Conservation (phyloP, 1,140 invertebrate genomes). For the Drosophila baimaii region DNA sequence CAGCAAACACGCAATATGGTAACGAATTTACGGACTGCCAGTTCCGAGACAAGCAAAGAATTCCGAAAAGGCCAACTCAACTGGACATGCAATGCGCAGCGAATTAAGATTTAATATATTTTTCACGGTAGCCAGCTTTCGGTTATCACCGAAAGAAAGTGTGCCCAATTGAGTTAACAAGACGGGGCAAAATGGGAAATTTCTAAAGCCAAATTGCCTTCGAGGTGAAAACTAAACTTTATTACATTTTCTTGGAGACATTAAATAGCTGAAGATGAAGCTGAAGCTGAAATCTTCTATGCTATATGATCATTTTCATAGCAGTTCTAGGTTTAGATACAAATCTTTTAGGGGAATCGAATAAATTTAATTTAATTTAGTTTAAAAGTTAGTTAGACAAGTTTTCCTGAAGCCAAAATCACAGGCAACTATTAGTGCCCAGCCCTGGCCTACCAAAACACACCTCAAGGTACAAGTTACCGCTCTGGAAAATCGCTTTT, state of each 20-base stretch:
- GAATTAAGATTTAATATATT: constrained; percentile 9
- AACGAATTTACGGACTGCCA: constrained; percentile 10
- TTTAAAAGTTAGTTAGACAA: too few relatives aligned
- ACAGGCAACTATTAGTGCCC: background rate
- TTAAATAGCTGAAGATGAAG: background rate
- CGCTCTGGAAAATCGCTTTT: constrained; percentile 36
- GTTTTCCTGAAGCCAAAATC: background rate
- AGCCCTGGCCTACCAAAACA: constrained; percentile 30
- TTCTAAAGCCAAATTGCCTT: background rate
- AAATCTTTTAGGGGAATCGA: background rate
- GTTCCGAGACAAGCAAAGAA: constrained; percentile 18
- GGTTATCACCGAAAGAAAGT: constrained; percentile 40
- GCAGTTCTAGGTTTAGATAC: too few relatives aligned
- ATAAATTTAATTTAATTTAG: too few relatives aligned
- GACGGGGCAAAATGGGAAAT: constrained; percentile 14
- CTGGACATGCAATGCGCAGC: constrained; percentile 26
- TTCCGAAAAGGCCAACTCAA: constrained; percentile 5
- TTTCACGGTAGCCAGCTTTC: constrained; percentile 27
- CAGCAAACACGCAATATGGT: constrained; percentile 15
- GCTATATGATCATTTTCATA: too few relatives aligned
- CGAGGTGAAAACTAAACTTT: background rate
- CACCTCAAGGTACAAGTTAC: constrained; percentile 14
- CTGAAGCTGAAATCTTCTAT: too few relatives aligned
- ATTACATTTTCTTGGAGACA: background rate
- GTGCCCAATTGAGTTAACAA: constrained; percentile 45